These are phyloP conservation scores for Lepidocyrtoides sp. DNA, from an alignment of 2,888 invertebrate species.

Conservation along the genomic window DNA sequence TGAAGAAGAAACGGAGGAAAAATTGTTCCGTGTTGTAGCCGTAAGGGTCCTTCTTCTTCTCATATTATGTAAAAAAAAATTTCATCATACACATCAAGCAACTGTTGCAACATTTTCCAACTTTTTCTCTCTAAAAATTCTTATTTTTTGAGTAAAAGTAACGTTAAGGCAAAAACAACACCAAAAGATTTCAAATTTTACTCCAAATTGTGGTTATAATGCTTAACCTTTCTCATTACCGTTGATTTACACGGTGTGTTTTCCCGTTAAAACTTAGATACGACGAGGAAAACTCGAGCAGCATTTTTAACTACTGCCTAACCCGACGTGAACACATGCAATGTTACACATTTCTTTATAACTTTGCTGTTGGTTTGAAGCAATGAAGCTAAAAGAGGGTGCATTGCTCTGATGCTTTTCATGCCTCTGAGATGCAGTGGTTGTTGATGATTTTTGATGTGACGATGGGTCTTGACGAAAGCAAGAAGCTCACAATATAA, in stretches of 20 bases:
- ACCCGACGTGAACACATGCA: not conserved
- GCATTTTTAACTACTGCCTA: not conserved
- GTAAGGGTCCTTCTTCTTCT: slow-evolving; percentile 82
- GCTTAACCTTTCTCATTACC: slow-evolving; percentile 71
- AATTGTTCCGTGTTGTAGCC: slow-evolving; percentile 77
- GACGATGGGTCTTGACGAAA: slow-evolving; percentile 49
- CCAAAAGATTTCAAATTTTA: not conserved
- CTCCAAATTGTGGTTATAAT: slow-evolving; percentile 53
- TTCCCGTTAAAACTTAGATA: slow-evolving; percentile 43
- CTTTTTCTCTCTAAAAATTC: slow-evolving; percentile 5
- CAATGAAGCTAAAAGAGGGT: slow-evolving; percentile 21
- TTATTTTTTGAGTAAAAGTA: too few relatives aligned
- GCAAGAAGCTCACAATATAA: not conserved
- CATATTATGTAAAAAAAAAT: not conserved
- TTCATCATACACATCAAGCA: not conserved
- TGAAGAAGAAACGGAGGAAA: slow-evolving; percentile 21
- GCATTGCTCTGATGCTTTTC: slow-evolving; percentile 48
- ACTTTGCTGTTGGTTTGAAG: too few relatives aligned
- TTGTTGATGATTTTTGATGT: slow-evolving; percentile 68
- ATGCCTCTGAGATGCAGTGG: slow-evolving; percentile 10
- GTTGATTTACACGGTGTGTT: slow-evolving; percentile 71
- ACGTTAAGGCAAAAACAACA: too few relatives aligned
- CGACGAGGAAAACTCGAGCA: not conserved
- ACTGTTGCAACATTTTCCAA: slow-evolving; percentile 29
- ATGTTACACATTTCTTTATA: too few relatives aligned